These are phyloP conservation scores for Colius striatus DNA, from an alignment of 2,113 vertebrate genomes.

Conservation along the genomic window DNA sequence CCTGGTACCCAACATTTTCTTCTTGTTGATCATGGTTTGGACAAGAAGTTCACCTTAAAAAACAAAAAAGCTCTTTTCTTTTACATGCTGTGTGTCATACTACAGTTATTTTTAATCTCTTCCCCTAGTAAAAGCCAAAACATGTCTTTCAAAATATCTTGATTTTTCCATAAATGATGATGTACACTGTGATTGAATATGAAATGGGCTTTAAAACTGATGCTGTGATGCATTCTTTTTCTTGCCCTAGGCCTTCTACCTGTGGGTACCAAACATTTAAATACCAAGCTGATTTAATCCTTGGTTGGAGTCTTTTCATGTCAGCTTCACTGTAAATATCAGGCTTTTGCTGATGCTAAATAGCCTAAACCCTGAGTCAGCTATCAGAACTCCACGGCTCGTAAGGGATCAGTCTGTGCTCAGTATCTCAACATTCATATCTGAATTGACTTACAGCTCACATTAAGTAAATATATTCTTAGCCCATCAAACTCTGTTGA, in stretches of 20 bases:
- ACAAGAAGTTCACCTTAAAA: neutral
- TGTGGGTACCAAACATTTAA: conserved; percentile 28
- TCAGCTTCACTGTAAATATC: conserved; percentile 53
- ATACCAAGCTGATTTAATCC: conserved; percentile 33
- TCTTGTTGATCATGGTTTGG: neutral
- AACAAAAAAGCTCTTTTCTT: neutral
- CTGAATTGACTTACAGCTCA: conserved; percentile 56
- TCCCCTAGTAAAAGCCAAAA: neutral
- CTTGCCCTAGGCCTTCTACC: neutral
- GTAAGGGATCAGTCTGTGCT: conserved; percentile 31
- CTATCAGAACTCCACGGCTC: conserved; percentile 56
- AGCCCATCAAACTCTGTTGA: conserved; percentile 30
- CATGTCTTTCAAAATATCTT: neutral
- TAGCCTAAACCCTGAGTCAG: conserved; percentile 65
- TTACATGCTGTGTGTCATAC: neutral
- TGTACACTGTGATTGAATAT: neutral
- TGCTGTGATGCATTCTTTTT: neutral
- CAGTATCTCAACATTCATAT: conserved; percentile 31
- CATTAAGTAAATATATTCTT: conserved; percentile 52
- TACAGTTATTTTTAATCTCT: neutral
- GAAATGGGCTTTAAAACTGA: neutral
- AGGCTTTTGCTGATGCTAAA: conserved; percentile 59
- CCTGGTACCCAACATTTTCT: neutral
- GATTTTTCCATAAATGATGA: neutral
- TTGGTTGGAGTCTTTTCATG: conserved; percentile 9